A percentile compares a stretch with the other conserved stretches of the same genome.
Evolutionary conservation across 2,797 vertebrate genomes (phyloP).

Genomic region (Chanos chanos): DNA sequence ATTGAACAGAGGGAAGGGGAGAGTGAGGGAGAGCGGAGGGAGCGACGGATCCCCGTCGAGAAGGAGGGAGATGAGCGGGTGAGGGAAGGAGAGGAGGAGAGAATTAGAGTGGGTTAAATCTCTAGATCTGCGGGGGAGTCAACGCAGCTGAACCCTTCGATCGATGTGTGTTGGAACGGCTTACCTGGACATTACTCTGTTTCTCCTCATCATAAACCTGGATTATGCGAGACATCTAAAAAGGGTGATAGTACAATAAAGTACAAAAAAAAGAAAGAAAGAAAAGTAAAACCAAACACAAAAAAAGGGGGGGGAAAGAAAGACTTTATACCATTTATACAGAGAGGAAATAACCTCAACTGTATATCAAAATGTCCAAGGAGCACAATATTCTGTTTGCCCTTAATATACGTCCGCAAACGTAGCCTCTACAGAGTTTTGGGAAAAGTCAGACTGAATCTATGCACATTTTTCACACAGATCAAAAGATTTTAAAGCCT

Average conservation of each 20-base stretch:
- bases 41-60: constrained; percentile 37
- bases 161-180: constrained; percentile 87
- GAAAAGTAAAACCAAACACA: constrained; percentile 80
- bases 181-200: constrained; percentile 99
- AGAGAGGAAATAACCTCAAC: constrained; percentile 56
- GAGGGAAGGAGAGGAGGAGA: constrained; percentile 63
- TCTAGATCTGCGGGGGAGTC: constrained; percentile 32
- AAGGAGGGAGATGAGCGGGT: constrained; percentile 49
- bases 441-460: neutral
- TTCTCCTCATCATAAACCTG: constrained; percentile 99
- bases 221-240: constrained; percentile 99
- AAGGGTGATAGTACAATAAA: constrained; percentile 93
- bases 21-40: constrained; percentile 32
- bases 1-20: neutral
- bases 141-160: constrained; percentile 65
- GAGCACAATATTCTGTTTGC: constrained; percentile 37
- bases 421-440: neutral
- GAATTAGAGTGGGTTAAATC: constrained; percentile 71
- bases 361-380: constrained; percentile 40
- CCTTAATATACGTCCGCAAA: constrained; percentile 7
- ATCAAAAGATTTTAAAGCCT: neutral
- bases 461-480: neutral
- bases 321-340: constrained; percentile 76
- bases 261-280: constrained; percentile 80
- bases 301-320: constrained; percentile 72